phyloP scores from a whole-genome alignment of 2,113 vertebrate species.

The Xiphophorus hellerii region DNA sequence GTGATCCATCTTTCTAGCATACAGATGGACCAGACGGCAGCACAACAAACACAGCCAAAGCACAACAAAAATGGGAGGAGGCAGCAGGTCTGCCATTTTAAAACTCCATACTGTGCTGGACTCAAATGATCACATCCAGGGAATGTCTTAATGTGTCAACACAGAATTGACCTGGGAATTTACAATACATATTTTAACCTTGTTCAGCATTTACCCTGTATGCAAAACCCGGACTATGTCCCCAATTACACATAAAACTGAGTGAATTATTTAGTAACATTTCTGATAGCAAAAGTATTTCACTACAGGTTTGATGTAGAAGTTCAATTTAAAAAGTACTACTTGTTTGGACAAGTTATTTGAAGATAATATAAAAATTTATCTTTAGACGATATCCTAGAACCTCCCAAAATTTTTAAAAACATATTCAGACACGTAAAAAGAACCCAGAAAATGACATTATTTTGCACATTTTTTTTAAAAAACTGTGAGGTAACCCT shows the following conservation, averaged over 20 bases:
- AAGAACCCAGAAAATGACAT: not conserved
- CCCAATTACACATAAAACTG: not conserved
- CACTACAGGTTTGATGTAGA: not conserved
- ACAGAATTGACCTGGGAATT: not conserved
- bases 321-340: not conserved
- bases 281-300: not conserved
- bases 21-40: constrained; percentile 37
- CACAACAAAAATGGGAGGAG: not conserved
- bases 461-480: not conserved
- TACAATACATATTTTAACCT: not conserved
- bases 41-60: constrained; percentile 26
- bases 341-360: not conserved
- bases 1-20: constrained; percentile 24
- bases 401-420: not conserved
- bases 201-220: not conserved
- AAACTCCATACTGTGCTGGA: not conserved
- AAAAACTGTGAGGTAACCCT: not conserved
- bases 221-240: too few relatives aligned
- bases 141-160: not conserved
- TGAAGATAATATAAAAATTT: not conserved
- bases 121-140: not conserved
- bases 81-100: not conserved
- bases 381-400: not conserved
- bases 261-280: not conserved
- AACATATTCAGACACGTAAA: not conserved